Evolutionary conservation across 2,797 vertebrate genomes (phyloP).

Genomic region (Propithecus deckenii): DNA sequence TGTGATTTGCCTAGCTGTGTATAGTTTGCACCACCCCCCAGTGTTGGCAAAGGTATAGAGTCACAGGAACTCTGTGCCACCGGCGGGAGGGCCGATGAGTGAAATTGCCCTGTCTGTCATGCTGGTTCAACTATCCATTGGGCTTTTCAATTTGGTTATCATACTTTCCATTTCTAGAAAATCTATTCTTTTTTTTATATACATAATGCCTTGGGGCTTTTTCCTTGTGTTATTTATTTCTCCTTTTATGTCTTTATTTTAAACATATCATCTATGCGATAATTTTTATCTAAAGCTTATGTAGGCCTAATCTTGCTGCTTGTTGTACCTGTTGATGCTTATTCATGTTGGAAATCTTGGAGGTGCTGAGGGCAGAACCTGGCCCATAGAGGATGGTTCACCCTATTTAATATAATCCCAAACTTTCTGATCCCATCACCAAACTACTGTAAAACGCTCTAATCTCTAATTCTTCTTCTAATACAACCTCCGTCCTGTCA

Average conservation of each 20-base stretch:
- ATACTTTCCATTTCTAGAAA: constrained; percentile 17
- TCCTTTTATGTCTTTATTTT: constrained; percentile 1
- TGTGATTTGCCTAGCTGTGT: not conserved
- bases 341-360: not conserved
- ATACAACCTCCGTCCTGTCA: not conserved
- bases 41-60: not conserved
- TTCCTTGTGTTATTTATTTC: not conserved
- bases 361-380: not conserved
- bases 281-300: not conserved
- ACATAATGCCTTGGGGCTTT: not conserved
- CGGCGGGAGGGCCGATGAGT: not conserved
- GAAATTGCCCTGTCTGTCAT: accelerated
- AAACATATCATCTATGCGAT: not conserved
- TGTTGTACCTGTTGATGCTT: not conserved
- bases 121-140: not conserved
- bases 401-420: not conserved
- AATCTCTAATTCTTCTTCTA: not conserved
- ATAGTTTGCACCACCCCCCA: not conserved
- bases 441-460: not conserved
- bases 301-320: not conserved
- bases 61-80: not conserved
- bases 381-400: not conserved
- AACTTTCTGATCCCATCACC: not conserved
- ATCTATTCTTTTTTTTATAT: not conserved
- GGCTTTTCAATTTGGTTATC: not conserved